Conservation (phyloP, 2,113 vertebrate genomes). For the Gasterosteus nipponicus region DNA sequence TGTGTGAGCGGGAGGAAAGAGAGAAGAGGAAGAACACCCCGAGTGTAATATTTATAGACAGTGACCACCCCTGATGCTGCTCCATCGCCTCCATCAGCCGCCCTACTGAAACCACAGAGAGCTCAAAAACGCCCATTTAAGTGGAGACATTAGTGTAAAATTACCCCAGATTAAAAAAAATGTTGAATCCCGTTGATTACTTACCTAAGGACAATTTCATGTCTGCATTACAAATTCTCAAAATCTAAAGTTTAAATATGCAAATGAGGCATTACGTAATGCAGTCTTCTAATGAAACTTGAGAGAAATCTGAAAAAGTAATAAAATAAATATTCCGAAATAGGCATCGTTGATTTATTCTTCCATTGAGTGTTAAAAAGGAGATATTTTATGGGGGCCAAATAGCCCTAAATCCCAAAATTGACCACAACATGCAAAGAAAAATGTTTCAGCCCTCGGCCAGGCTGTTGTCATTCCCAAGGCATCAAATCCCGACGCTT, state of each 20-base stretch:
- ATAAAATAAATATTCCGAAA: neutral
- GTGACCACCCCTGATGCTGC: conserved; percentile 41
- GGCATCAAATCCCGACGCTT: too few relatives aligned
- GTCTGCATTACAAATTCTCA: neutral
- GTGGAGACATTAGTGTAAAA: neutral
- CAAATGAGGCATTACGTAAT: neutral
- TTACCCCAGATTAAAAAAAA: neutral
- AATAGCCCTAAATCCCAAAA: neutral
- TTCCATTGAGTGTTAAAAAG: neutral
- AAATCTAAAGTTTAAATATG: neutral
- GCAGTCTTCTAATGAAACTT: neutral
- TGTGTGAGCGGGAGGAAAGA: conserved; percentile 13
- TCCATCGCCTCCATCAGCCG: conserved; percentile 35
- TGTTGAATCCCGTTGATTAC: neutral
- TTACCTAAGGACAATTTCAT: neutral
- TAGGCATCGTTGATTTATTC: neutral
- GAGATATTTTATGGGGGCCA: neutral
- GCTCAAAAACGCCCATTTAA: conserved; percentile 1
- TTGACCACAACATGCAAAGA: neutral
- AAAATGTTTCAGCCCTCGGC: neutral
- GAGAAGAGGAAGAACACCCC: conserved; percentile 8
- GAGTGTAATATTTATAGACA: conserved; percentile 49
- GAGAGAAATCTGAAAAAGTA: neutral
- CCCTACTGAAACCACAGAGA: conserved; percentile 9
- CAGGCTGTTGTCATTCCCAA: neutral